Evolutionary conservation across 1,140 invertebrate genomes (phyloP).

Genomic region (Acromyrmex heyeri): DNA sequence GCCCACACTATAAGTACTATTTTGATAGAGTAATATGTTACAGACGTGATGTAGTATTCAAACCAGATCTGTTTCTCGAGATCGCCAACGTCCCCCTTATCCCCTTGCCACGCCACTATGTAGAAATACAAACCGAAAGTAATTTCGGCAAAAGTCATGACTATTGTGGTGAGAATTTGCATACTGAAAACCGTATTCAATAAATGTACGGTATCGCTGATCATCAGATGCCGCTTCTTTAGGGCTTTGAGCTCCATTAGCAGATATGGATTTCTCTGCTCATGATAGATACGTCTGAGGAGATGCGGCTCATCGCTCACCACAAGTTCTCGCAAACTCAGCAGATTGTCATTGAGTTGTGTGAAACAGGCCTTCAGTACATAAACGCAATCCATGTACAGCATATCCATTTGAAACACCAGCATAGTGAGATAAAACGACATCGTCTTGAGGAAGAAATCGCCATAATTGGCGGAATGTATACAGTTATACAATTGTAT

Average conservation of each 20-base stretch:
- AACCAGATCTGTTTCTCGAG: constrained; percentile 78
- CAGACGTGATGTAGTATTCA: constrained; percentile 66
- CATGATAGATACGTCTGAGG: constrained; percentile 74
- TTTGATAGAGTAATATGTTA: constrained; percentile 78
- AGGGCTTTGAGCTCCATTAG: constrained; percentile 78
- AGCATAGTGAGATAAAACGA: constrained; percentile 69
- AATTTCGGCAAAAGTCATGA: constrained; percentile 79
- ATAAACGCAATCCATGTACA: constrained; percentile 80
- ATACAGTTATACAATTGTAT: constrained; percentile 35
- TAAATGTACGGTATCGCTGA: constrained; percentile 77
- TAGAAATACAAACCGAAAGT: constrained; percentile 83
- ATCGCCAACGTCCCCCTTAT: background rate
- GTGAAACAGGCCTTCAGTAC: constrained; percentile 78
- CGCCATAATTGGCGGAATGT: background rate
- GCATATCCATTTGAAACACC: constrained; percentile 77
- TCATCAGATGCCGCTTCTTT: constrained; percentile 78
- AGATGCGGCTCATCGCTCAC: constrained; percentile 73
- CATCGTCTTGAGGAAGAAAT: constrained; percentile 20
- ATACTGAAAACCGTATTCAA: constrained; percentile 79
- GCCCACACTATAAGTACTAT: constrained; percentile 76
- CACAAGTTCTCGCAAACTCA: constrained; percentile 65
- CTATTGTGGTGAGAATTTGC: constrained; percentile 74
- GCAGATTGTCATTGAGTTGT: constrained; percentile 75
- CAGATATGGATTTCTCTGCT: constrained; percentile 77
- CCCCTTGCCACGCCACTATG: constrained; percentile 61